Evolutionary conservation across 2,888 invertebrate genomes (phyloP).

Genomic region (Sylvicola cinctus): DNA sequence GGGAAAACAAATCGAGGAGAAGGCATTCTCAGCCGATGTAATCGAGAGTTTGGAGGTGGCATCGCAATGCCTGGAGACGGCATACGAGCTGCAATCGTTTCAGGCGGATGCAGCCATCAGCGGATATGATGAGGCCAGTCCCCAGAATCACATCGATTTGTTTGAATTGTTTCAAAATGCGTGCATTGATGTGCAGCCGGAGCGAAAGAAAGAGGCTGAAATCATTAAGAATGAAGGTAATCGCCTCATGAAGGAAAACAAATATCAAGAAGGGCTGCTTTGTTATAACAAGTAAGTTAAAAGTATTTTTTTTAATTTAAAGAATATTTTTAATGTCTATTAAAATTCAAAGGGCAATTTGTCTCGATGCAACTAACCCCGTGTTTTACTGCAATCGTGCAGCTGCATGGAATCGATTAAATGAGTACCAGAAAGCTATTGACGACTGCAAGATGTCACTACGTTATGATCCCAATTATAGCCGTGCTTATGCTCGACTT

Average conservation of each 20-base stretch:
- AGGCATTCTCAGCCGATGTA: constrained; percentile 18
- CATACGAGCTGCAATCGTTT: constrained; percentile 45
- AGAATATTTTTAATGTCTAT: not conserved
- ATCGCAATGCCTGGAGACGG: constrained; percentile 81
- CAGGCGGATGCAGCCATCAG: constrained; percentile 10
- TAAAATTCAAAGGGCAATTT: constrained; percentile 46
- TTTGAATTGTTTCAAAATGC: constrained; percentile 26
- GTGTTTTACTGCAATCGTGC: constrained; percentile 96
- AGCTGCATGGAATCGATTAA: constrained; percentile 81
- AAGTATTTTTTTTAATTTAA: constrained; percentile 1
- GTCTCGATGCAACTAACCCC: constrained; percentile 69
- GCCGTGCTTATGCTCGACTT: constrained; percentile 86
- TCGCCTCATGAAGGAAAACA: constrained; percentile 67
- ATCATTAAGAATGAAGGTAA: constrained; percentile 73
- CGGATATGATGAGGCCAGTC: constrained; percentile 18
- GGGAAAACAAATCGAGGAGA: constrained; percentile 17
- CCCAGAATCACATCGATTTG: constrained; percentile 22
- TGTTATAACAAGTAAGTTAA: constrained; percentile 45
- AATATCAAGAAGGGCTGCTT: constrained; percentile 58
- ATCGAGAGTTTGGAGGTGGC: constrained; percentile 59
- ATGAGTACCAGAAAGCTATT: constrained; percentile 64
- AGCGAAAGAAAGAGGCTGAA: constrained; percentile 52
- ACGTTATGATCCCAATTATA: constrained; percentile 72
- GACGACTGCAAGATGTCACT: constrained; percentile 82
- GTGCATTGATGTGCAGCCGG: constrained; percentile 25